phyloP scores from a whole-genome alignment of 2,113 vertebrate species.

The Pseudopodoces humilis region DNA sequence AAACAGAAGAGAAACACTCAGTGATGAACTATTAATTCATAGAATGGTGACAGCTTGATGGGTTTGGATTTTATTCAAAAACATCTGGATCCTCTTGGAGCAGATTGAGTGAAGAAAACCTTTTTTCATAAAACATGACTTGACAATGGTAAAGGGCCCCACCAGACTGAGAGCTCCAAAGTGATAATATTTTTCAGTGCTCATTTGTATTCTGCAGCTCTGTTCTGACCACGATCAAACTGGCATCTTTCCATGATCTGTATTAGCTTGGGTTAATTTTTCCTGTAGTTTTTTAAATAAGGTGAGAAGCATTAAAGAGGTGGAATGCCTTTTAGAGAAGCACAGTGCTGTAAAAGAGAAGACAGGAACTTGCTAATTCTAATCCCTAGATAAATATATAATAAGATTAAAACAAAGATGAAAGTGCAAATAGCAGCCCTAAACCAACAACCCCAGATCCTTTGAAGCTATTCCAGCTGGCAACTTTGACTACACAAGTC shows the following conservation, averaged over 20 bases:
- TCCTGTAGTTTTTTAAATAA: background rate
- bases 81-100: background rate
- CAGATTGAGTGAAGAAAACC: background rate
- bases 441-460: background rate
- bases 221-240: background rate
- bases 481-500: background rate
- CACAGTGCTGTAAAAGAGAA: background rate
- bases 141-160: background rate
- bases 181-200: background rate
- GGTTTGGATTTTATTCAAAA: background rate
- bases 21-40: background rate
- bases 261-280: background rate
- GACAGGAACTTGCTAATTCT: background rate
- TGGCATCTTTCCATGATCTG: background rate
- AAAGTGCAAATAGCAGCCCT: constrained; percentile 1
- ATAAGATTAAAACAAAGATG: constrained; percentile 23
- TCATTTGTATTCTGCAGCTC: background rate
- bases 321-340: background rate
- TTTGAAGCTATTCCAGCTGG: constrained; percentile 25
- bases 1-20: background rate
- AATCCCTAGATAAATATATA: constrained; percentile 10
- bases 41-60: background rate
- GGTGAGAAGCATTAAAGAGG: background rate
- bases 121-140: background rate
- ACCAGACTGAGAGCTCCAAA: background rate